Percentiles rank a stretch among this genome's conserved stretches.
Conservation (phyloP, 2,888 invertebrate genomes). For the Congeria kusceri region DNA sequence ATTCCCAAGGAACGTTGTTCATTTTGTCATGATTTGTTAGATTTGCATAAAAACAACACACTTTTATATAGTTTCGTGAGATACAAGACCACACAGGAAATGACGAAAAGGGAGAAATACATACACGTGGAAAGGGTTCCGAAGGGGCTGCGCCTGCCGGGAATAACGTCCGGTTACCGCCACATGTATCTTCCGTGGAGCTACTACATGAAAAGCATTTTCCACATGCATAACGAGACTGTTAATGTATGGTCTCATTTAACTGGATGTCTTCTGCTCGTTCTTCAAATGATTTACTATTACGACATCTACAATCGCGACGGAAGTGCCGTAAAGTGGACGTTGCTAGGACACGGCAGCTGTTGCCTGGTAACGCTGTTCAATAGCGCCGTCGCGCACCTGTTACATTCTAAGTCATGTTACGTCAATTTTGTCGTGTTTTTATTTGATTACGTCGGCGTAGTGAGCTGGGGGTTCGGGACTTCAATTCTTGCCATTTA, state of each 20-base stretch:
- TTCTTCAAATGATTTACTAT: conserved; percentile 35
- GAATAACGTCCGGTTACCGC: conserved; percentile 74
- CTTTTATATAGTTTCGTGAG: conserved; percentile 76
- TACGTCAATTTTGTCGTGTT: conserved; percentile 62
- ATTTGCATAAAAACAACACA: no score
- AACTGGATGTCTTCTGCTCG: conserved; percentile 44
- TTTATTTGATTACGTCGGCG: conserved; percentile 69
- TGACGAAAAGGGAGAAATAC: conserved; percentile 25
- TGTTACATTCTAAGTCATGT: conserved; percentile 65
- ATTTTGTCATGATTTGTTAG: no score
- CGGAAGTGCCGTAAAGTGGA: conserved; percentile 34
- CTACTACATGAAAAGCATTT: conserved; percentile 72
- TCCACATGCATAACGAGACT: conserved; percentile 58
- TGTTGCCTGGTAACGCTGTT: conserved; percentile 59
- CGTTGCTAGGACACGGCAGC: conserved; percentile 59
- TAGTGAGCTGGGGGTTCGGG: conserved; percentile 63
- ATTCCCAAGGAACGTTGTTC: no score
- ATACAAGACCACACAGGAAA: conserved; percentile 60
- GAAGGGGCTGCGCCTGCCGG: conserved; percentile 71
- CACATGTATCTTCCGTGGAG: conserved; percentile 73
- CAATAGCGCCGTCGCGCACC: conserved; percentile 62
- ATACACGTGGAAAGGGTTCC: conserved; percentile 65
- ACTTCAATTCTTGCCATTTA: conserved; percentile 62
- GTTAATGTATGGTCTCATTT: conserved; percentile 62
- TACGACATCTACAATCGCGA: conserved; percentile 37